Percentiles rank a stretch among this genome's conserved stretches.
Conservation (phyloP, 1,140 invertebrate species). For the Alviniconcha marisindica region DNA sequence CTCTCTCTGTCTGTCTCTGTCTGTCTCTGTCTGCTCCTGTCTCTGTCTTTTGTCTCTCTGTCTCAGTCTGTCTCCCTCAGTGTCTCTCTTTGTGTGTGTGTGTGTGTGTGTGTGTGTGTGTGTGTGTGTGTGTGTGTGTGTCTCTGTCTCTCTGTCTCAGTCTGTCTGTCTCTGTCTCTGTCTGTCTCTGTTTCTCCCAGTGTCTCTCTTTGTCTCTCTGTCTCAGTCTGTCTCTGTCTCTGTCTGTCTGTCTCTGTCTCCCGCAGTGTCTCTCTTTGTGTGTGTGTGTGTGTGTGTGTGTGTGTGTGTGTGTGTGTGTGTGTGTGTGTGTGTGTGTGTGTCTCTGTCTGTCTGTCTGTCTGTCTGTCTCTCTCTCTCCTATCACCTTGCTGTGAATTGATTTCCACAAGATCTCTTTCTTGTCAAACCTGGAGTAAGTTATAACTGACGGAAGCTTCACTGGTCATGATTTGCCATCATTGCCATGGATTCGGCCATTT, state of each 20-base stretch:
- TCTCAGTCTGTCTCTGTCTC: slow-evolving; percentile 1
- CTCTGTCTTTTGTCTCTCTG: slow-evolving; percentile 18
- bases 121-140: neutral
- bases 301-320: no score
- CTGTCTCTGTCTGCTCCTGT: slow-evolving; percentile 5
- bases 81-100: neutral
- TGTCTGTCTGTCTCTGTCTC: slow-evolving; percentile 4
- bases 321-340: no score
- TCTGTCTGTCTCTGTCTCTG: neutral
- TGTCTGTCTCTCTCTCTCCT: no score
- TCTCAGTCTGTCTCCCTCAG: neutral
- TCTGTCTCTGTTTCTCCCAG: neutral
- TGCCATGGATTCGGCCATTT: no score
- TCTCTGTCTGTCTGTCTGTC: no score
- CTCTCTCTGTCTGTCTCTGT: neutral
- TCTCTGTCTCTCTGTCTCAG: slow-evolving; percentile 10
- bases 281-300: no score
- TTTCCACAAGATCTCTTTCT: no score
- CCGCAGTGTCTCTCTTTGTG: neutral
- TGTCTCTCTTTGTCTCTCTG: neutral
- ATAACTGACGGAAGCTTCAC: no score
- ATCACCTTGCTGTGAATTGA: no score
- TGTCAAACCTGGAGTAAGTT: no score
- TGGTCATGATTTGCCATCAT: no score
- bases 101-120: neutral